A percentile compares a stretch with the other conserved stretches of the same genome.
Evolutionary conservation across 2,113 vertebrate genomes (phyloP).

Genomic region (Pomatorhinus ruficollis): DNA sequence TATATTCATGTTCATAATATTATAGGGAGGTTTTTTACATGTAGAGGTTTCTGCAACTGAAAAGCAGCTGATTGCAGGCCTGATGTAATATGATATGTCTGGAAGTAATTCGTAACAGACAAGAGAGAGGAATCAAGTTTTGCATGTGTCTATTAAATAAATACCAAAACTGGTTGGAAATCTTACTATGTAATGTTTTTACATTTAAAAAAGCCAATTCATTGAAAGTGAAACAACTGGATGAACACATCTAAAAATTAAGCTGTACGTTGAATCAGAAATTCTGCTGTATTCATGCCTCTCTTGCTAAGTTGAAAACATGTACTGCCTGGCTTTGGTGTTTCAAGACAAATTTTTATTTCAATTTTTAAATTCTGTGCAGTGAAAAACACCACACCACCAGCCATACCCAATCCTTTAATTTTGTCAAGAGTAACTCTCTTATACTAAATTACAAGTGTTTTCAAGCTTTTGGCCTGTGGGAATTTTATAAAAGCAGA

Average conservation of each 20-base stretch:
- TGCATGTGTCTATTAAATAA: not conserved
- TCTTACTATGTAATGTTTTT: not conserved
- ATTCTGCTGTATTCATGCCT: not conserved
- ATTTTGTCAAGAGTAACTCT: not conserved
- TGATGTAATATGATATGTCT: not conserved
- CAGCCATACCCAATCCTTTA: not conserved
- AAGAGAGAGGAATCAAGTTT: conserved; percentile 6
- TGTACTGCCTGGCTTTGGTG: not conserved
- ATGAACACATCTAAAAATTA: not conserved
- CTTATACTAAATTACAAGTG: not conserved
- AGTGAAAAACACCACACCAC: not conserved
- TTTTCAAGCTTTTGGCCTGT: conserved; percentile 4
- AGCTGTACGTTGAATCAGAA: not conserved
- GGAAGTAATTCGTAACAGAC: conserved; percentile 23
- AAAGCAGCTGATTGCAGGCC: conserved; percentile 13
- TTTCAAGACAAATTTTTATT: not conserved
- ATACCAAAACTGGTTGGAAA: not conserved
- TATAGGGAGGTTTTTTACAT: not conserved
- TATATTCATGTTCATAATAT: not conserved
- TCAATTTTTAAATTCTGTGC: not conserved
- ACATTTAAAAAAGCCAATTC: not conserved
- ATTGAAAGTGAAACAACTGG: not conserved
- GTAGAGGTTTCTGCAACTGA: not conserved
- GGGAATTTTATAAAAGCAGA: not conserved
- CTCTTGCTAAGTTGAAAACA: not conserved